These are phyloP conservation scores for Zaprionus nigranus DNA, from an alignment of 1,140 invertebrate species.

Conservation along the genomic window DNA sequence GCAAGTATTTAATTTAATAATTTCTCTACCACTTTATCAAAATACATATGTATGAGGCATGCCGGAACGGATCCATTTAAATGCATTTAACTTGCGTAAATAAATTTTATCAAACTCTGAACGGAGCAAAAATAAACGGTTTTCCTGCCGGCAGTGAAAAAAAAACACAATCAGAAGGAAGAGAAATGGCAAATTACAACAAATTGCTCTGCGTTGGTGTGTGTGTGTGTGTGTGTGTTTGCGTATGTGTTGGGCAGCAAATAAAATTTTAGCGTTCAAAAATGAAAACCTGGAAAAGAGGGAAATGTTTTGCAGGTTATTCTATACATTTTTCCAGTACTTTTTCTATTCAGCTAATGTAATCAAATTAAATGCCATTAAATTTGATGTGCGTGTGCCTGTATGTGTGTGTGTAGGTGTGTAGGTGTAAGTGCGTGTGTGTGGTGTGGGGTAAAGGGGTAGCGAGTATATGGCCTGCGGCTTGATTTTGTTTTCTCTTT, in stretches of 20 bases:
- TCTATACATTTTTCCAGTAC: background rate
- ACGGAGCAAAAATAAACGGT: background rate
- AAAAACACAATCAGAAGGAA: constrained; percentile 41
- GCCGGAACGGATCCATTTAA: background rate
- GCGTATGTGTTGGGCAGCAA: constrained; percentile 15
- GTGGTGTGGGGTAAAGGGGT: constrained; percentile 46
- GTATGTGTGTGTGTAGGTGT: constrained; percentile 20
- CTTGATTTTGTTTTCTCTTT: constrained; percentile 35
- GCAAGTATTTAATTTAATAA: background rate
- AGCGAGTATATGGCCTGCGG: constrained; percentile 37
- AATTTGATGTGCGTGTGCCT: constrained; percentile 59
- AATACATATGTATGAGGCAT: background rate
- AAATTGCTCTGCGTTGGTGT: constrained; percentile 65
- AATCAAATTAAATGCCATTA: constrained; percentile 74
- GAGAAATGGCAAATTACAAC: constrained; percentile 58
- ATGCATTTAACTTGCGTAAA: constrained; percentile 4
- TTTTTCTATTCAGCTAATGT: constrained; percentile 68
- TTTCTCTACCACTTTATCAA: background rate
- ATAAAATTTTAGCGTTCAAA: constrained; percentile 30
- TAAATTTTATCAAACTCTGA: background rate
- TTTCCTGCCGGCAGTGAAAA: background rate
- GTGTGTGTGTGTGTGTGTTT: constrained; percentile 28
- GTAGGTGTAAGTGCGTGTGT: constrained; percentile 13
- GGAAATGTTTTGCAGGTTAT: constrained; percentile 33
- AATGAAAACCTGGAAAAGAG: constrained; percentile 30